Evolutionary conservation across 2,888 invertebrate species (phyloP).

Genomic region (Macrosoma leucophasiata): DNA sequence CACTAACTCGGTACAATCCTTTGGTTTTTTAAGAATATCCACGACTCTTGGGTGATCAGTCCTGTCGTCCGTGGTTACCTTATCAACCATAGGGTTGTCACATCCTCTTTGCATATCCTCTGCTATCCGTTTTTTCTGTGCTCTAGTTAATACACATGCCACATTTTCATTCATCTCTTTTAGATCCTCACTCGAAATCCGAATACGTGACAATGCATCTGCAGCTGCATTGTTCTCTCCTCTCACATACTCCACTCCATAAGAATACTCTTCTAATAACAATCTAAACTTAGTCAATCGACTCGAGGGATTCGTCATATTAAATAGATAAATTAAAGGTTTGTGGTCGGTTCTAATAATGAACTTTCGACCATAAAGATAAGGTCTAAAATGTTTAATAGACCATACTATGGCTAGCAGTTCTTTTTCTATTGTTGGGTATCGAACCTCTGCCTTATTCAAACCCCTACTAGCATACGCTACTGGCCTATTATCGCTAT

Average conservation of each 20-base stretch:
- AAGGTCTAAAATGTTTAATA: slow-evolving; percentile 16
- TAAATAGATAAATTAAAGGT: slow-evolving; percentile 12
- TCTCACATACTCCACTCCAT: slow-evolving; percentile 10
- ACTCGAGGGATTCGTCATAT: slow-evolving; percentile 10
- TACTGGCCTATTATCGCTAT: slow-evolving; percentile 12
- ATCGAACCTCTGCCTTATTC: slow-evolving; percentile 10
- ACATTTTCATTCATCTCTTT: slow-evolving; percentile 17
- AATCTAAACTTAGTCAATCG: slow-evolving; percentile 13
- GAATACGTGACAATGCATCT: slow-evolving; percentile 13
- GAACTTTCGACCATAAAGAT: slow-evolving; percentile 15
- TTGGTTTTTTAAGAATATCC: slow-evolving; percentile 1
- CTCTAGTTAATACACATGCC: neutral
- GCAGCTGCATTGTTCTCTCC: slow-evolving; percentile 13
- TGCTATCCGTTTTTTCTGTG: neutral
- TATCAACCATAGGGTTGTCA: neutral
- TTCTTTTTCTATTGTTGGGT: slow-evolving; percentile 16
- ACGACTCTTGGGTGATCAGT: slow-evolving; percentile 6
- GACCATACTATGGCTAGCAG: slow-evolving; percentile 16
- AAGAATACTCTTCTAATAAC: slow-evolving; percentile 16
- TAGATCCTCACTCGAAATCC: slow-evolving; percentile 13
- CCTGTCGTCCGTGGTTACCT: too few species aligned
- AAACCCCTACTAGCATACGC: slow-evolving; percentile 19
- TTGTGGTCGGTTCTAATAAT: slow-evolving; percentile 13
- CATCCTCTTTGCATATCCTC: neutral
- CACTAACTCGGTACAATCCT: neutral